A percentile compares a stretch with the other conserved stretches of the same genome.
These are phyloP conservation scores for Sprattus sprattus DNA, from an alignment of 2,113 vertebrate species.

Conservation along the genomic window DNA sequence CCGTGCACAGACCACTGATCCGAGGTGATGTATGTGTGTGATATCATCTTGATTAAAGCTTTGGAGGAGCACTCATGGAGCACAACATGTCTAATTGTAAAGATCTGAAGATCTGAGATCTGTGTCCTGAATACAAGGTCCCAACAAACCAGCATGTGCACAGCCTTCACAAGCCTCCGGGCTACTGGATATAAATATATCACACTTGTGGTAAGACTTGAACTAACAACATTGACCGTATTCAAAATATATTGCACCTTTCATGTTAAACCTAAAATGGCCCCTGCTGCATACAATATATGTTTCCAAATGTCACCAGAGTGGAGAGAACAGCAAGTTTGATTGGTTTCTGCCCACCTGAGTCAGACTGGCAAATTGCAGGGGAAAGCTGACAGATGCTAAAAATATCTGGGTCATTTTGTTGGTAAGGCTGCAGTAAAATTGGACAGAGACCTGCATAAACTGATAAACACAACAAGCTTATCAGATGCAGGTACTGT, in stretches of 20 bases:
- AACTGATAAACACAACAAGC: not conserved
- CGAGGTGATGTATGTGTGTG: not conserved
- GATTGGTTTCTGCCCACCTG: not conserved
- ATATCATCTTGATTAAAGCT: not conserved
- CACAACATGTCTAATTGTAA: not conserved
- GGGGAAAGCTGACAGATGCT: not conserved
- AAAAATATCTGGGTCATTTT: not conserved
- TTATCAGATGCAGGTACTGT: not conserved
- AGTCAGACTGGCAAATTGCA: not conserved
- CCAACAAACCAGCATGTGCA: not conserved
- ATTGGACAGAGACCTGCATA: not conserved
- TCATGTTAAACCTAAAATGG: not conserved
- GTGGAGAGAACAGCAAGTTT: not conserved
- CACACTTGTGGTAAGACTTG: not conserved
- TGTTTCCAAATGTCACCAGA: not conserved
- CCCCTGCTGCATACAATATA: not conserved
- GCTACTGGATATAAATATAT: not conserved
- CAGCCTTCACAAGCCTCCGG: not conserved
- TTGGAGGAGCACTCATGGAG: not conserved
- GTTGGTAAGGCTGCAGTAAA: not conserved
- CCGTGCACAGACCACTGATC: not conserved
- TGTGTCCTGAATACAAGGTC: not conserved
- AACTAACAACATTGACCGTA: not conserved
- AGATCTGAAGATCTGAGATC: too few relatives aligned
- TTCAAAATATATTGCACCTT: not conserved